phyloP scores from a whole-genome alignment of 1,140 invertebrate genomes.

The Hermetia illucens region DNA sequence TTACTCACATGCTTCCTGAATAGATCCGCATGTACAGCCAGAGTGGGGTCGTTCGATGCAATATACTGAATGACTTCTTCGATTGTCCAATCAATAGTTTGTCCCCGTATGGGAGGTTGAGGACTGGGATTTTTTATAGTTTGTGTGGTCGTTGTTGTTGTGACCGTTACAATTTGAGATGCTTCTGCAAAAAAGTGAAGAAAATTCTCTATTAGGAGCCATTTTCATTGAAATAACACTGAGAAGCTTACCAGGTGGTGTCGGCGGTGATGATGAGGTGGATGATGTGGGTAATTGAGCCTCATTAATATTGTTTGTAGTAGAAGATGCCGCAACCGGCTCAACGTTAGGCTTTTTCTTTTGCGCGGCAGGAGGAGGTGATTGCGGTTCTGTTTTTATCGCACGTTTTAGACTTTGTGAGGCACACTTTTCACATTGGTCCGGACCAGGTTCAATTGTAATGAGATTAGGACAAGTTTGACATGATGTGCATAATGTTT shows the following conservation, averaged over 20 bases:
- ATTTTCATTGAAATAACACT: too few species aligned
- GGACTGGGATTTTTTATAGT: too few species aligned
- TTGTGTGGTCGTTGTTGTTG: slow-evolving; percentile 11
- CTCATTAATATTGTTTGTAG: neutral
- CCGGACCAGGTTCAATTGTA: slow-evolving; percentile 24
- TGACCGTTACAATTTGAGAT: too few species aligned
- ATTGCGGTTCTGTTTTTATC: slow-evolving; percentile 15
- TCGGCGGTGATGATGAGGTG: slow-evolving; percentile 7
- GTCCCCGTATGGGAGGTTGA: slow-evolving; percentile 21
- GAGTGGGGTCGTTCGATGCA: slow-evolving; percentile 60
- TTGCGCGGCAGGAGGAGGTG: slow-evolving; percentile 21
- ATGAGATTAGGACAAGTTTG: slow-evolving; percentile 29
- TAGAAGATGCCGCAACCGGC: too few species aligned
- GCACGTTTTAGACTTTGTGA: slow-evolving; percentile 17
- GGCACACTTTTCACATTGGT: slow-evolving; percentile 27
- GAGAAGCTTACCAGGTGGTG: too few species aligned
- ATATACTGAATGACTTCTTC: slow-evolving; percentile 91
- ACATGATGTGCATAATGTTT: slow-evolving; percentile 27
- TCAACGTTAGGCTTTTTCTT: slow-evolving; percentile 12
- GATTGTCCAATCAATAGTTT: slow-evolving; percentile 81
- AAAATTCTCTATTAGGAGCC: too few species aligned
- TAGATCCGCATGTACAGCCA: slow-evolving; percentile 76
- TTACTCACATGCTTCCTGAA: slow-evolving; percentile 84
- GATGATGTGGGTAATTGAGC: slow-evolving; percentile 1
- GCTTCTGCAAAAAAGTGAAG: too few species aligned